Evolutionary conservation across 2,888 invertebrate genomes (phyloP).

Genomic region (Limenitis camilla): DNA sequence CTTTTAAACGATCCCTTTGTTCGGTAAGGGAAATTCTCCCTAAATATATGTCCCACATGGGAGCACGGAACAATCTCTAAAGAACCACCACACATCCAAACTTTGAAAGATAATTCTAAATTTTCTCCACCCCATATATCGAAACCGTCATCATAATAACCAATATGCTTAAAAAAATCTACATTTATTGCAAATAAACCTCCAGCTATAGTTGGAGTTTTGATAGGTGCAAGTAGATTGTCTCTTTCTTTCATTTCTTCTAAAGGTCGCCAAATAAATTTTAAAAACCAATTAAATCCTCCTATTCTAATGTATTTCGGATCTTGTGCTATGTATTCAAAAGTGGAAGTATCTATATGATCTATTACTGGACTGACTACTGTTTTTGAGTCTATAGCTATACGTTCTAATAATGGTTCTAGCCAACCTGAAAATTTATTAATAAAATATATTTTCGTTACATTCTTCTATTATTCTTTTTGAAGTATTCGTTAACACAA

Average conservation of each 20-base stretch:
- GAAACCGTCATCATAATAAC: slow-evolving; percentile 97
- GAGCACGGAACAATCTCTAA: slow-evolving; percentile 98
- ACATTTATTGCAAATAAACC: slow-evolving; percentile 95
- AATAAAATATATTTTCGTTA: not conserved
- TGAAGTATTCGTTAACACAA: not conserved
- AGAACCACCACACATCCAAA: slow-evolving; percentile 99
- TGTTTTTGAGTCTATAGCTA: slow-evolving; percentile 81
- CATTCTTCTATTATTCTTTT: not conserved
- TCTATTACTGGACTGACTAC: slow-evolving; percentile 96
- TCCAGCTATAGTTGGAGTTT: slow-evolving; percentile 97
- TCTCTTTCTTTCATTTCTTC: slow-evolving; percentile 82
- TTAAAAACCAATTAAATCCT: slow-evolving; percentile 92
- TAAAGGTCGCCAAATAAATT: slow-evolving; percentile 97
- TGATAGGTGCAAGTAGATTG: slow-evolving; percentile 86
- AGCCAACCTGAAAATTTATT: slow-evolving; percentile 81
- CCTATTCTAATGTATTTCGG: slow-evolving; percentile 85
- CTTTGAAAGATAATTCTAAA: slow-evolving; percentile 96
- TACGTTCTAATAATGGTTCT: slow-evolving; percentile 89
- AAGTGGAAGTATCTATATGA: slow-evolving; percentile 89
- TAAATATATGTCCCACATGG: slow-evolving; percentile 98
- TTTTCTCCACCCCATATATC: slow-evolving; percentile 99
- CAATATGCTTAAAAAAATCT: slow-evolving; percentile 90
- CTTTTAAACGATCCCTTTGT: slow-evolving; percentile 87
- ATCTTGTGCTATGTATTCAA: slow-evolving; percentile 88
- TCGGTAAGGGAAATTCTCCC: slow-evolving; percentile 95